Base-by-base conservation (phyloP, 2,113 vertebrate species). In the Alethe castanea region DNA sequence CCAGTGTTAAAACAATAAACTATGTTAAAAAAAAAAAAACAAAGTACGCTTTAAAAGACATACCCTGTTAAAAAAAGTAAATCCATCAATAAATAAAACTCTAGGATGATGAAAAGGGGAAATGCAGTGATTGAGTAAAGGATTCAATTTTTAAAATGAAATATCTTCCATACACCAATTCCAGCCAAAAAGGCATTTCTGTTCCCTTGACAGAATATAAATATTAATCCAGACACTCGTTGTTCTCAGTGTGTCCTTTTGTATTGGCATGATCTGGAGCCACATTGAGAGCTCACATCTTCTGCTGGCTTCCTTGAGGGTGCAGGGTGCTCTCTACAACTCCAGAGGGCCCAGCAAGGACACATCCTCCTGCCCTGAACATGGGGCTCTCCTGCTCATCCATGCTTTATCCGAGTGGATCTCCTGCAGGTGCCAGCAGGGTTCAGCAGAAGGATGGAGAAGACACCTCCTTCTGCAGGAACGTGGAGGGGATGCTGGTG, bases 141-240 rank as follows among this genome's bases (percentile, higher is more conserved):
- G 12, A 84, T 78, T 79, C 78, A 42, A 73, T 91, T 85, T 95
- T 91, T 76, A 1, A 88, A 95, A 94, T 86, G 38, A 88, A 82
- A 88, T 28, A 70, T 82, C 82, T 92, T 93, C 82, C 69, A 47
- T 45, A 52, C 10, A 62, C 35, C 0, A 1, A 40, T 88, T 82
- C 79, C 74, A 92, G 94, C 87, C 93, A 96, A 96, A 52, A 90
- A 90, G 24, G 22, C 52, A 91, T 88, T 94, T 94, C 47, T 84
- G 29, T 94, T 94, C 60, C 50, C 38, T 65, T 76, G 78, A 56
- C 13, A 59, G 87, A 90, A 90, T 88, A 92, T 70, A 95, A 96
- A 95, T 95, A 96, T 52, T 73, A 92, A 69, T 52, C 50, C 61
- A 94, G 94, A 90, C 56, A 54, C 38, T 88, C 71, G 10, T 90